Evolutionary conservation across 23 tunicate species (phyloP).

Genomic region (Halocynthia roretzi): DNA sequence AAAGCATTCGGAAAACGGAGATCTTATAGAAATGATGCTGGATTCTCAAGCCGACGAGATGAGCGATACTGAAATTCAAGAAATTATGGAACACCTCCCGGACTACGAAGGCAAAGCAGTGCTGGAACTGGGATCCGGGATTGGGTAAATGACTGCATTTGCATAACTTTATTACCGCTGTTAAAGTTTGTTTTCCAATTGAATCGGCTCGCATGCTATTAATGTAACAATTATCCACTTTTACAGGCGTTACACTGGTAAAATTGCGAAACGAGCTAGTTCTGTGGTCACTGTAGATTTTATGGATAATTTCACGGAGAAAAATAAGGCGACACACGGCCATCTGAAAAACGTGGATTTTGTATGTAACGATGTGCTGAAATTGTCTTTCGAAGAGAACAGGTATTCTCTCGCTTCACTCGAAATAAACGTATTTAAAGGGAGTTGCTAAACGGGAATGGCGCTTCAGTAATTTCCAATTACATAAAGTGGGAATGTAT

Average conservation of each 20-base stretch:
- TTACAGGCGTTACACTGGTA: conserved; percentile 23
- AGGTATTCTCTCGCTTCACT: not conserved
- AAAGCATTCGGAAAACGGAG: conserved; percentile 19
- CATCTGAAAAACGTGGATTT: conserved; percentile 10
- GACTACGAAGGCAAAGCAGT: conserved; percentile 1
- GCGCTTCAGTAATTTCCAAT: too few species aligned
- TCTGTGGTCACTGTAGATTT: conserved; percentile 32
- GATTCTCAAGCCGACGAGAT: conserved; percentile 30
- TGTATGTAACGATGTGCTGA: conserved; percentile 18
- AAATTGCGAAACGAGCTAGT: conserved; percentile 1
- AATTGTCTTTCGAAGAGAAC: not conserved
- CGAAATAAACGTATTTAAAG: too few species aligned
- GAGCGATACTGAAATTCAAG: conserved; percentile 23
- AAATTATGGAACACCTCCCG: conserved; percentile 11
- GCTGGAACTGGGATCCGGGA: conserved; percentile 36
- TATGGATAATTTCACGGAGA: conserved; percentile 27
- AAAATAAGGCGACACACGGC: conserved; percentile 9
- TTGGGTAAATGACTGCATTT: conserved; percentile 14
- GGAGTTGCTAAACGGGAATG: too few species aligned
- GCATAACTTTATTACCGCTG: too few species aligned
- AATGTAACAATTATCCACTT: not conserved
- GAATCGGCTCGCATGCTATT: too few species aligned
- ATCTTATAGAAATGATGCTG: conserved; percentile 34
- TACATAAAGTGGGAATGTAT: too few species aligned
- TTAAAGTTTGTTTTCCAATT: too few species aligned